Percentiles rank a stretch among this genome's conserved stretches.
These are phyloP conservation scores for Dolichoris vasculosae DNA, from an alignment of 1,140 invertebrate genomes.

Conservation along the genomic window DNA sequence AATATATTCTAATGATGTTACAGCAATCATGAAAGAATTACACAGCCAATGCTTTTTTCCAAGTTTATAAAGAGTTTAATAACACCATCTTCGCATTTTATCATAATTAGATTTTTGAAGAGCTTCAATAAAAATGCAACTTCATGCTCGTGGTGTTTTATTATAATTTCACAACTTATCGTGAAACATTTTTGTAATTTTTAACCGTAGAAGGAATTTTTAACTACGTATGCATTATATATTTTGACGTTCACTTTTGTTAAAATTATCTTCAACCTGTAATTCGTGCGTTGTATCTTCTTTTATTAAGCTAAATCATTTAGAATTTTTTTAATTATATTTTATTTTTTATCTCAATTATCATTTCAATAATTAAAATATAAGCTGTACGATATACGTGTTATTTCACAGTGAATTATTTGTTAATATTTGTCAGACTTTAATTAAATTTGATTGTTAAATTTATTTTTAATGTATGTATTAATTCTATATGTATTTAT, in stretches of 20 bases:
- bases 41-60: not conserved
- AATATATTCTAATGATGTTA: not conserved
- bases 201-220: not conserved
- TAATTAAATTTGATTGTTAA: slow-evolving; percentile 15
- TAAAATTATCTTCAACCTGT: not conserved
- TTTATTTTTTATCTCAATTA: not conserved
- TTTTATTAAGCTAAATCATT: not conserved
- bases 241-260: not conserved
- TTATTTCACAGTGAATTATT: slow-evolving; percentile 6
- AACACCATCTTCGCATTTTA: not conserved
- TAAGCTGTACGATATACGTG: not conserved
- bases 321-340: not conserved
- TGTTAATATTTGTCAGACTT: not conserved
- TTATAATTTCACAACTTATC: not conserved
- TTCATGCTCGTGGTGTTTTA: not conserved
- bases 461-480: not conserved
- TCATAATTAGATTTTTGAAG: slow-evolving; percentile 15
- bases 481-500: not conserved
- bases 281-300: not conserved
- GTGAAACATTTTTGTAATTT: slow-evolving; percentile 7
- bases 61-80: slow-evolving; percentile 21
- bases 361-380: not conserved
- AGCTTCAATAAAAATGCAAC: slow-evolving; percentile 10
- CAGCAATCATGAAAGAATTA: not conserved
- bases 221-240: not conserved